A percentile compares a stretch with the other conserved stretches of the same genome.
Evolutionary conservation across 64 coral and sea anemone species (phyloP).

Genomic region (Porites lutea): DNA sequence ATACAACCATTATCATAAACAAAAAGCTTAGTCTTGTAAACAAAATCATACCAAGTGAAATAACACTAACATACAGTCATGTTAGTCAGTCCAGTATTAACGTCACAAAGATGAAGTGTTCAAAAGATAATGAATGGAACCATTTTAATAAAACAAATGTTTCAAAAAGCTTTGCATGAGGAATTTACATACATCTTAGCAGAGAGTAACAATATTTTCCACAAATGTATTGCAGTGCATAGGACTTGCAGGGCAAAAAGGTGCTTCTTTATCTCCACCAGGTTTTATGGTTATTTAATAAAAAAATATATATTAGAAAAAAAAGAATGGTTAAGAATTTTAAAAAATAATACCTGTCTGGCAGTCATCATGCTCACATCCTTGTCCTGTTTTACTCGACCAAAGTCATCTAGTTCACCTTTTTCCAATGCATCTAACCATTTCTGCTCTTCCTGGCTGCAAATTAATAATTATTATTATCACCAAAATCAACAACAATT

Average conservation of each 20-base stretch:
- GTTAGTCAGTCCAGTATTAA: too few relatives aligned
- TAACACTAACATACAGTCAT: too few relatives aligned
- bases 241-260: too few relatives aligned
- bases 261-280: too few relatives aligned
- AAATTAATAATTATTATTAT: neutral
- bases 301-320: too few relatives aligned
- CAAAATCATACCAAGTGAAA: too few relatives aligned
- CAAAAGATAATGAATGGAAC: too few relatives aligned
- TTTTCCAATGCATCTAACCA: constrained; percentile 97
- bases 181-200: too few relatives aligned
- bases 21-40: neutral
- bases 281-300: too few relatives aligned
- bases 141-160: neutral
- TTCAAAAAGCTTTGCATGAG: neutral
- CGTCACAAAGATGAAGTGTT: too few relatives aligned
- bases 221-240: too few relatives aligned
- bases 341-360: constrained; percentile 74
- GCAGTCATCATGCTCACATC: constrained; percentile 98
- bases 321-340: neutral
- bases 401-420: constrained; percentile 97
- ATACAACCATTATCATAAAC: neutral
- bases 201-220: too few relatives aligned
- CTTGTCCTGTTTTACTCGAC: constrained; percentile 90
- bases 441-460: constrained; percentile 94
- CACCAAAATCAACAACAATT: neutral